These are phyloP conservation scores for Drosophila villosipedis DNA, from an alignment of 2,888 invertebrate genomes.

Conservation along the genomic window DNA sequence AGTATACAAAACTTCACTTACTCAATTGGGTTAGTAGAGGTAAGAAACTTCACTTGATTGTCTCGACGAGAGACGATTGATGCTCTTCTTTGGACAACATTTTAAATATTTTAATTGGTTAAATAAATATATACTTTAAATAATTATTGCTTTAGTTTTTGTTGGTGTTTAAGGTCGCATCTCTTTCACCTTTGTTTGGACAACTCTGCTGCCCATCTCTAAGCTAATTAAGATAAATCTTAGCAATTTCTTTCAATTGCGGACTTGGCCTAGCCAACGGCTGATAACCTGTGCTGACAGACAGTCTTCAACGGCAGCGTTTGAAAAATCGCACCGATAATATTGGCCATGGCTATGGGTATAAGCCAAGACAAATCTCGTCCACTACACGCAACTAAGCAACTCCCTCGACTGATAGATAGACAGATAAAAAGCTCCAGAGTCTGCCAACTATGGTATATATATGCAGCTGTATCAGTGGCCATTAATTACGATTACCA, in stretches of 20 bases:
- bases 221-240: slow-evolving; percentile 33
- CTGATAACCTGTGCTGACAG: slow-evolving; percentile 39
- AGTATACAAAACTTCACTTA: not conserved
- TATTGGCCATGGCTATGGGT: slow-evolving; percentile 4
- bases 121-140: not conserved
- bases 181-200: not conserved
- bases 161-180: not conserved
- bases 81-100: not conserved
- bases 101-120: not conserved
- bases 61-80: not conserved
- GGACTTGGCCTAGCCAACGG: not conserved
- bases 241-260: slow-evolving; percentile 64
- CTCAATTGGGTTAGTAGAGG: not conserved
- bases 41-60: not conserved
- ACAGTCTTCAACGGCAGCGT: slow-evolving; percentile 12
- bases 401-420: slow-evolving; percentile 37
- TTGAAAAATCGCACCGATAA: slow-evolving; percentile 67
- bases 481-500: slow-evolving; percentile 80
- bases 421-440: not conserved
- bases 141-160: not conserved
- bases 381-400: slow-evolving; percentile 10
- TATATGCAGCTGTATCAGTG: slow-evolving; percentile 59
- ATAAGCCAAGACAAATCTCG: slow-evolving; percentile 63
- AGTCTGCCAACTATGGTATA: slow-evolving; percentile 46
- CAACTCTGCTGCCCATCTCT: not conserved